Percentiles rank a stretch among this genome's conserved stretches.
Evolutionary conservation across 1,140 invertebrate genomes (phyloP).

Genomic region (Drosophila seguyi): DNA sequence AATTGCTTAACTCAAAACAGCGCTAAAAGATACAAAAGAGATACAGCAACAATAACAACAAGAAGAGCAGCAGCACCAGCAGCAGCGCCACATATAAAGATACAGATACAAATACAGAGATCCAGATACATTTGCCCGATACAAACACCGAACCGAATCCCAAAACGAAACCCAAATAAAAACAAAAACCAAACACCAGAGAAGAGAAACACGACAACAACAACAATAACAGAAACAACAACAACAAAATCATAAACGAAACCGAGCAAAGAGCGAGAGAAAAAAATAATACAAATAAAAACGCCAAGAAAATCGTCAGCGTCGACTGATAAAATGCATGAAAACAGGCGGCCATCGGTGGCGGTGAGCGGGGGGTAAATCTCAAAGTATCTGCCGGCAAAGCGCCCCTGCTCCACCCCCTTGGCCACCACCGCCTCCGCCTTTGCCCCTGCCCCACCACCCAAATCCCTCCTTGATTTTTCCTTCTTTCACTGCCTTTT

Average conservation of each 20-base stretch:
- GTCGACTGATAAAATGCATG: slow-evolving; percentile 77
- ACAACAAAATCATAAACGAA: slow-evolving; percentile 42
- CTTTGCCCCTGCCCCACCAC: slow-evolving; percentile 19
- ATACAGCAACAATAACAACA: slow-evolving; percentile 52
- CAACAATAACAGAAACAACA: slow-evolving; percentile 26
- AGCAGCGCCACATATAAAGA: slow-evolving; percentile 58
- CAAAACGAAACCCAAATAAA: slow-evolving; percentile 74
- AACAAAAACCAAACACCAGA: slow-evolving; percentile 63
- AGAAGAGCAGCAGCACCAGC: slow-evolving; percentile 1
- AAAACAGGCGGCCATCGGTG: slow-evolving; percentile 38
- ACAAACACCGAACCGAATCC: slow-evolving; percentile 51
- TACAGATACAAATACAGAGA: slow-evolving; percentile 64
- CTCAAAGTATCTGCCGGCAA: slow-evolving; percentile 77
- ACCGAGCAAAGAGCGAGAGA: slow-evolving; percentile 40
- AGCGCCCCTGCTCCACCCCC: slow-evolving; percentile 21
- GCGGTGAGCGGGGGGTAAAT: slow-evolving; percentile 28
- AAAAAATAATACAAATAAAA: slow-evolving; percentile 56
- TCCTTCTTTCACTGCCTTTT: slow-evolving; percentile 67
- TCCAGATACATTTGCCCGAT: slow-evolving; percentile 62
- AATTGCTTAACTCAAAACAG: slow-evolving; percentile 84
- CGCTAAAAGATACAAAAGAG: slow-evolving; percentile 82
- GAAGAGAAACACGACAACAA: slow-evolving; percentile 11
- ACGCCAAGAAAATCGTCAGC: slow-evolving; percentile 76
- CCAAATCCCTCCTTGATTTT: slow-evolving; percentile 73
- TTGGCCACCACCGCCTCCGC: background rate